Percentiles rank a stretch among this genome's conserved stretches.
phyloP scores from a whole-genome alignment of 2,888 invertebrate species.

The Sussaba pulchella region DNA sequence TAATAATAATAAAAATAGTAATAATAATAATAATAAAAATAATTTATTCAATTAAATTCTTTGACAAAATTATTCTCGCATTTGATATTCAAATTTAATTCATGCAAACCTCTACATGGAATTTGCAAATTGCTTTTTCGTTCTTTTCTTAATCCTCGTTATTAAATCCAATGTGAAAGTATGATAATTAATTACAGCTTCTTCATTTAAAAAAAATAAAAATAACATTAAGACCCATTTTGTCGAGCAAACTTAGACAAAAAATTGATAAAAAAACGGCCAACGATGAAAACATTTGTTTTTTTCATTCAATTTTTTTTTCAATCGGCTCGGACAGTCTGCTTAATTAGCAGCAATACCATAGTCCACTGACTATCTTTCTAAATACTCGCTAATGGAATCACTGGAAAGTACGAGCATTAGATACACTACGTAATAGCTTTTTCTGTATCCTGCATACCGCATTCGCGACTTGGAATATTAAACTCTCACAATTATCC shows the following conservation, averaged over 20 bases:
- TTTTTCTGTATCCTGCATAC: constrained; percentile 40
- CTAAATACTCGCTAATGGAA: constrained; percentile 56
- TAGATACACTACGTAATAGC: constrained; percentile 28
- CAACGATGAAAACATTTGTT: no score
- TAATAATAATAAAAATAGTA: no score
- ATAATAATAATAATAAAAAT: constrained; percentile 2
- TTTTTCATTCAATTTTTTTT: no score
- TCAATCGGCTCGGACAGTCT: neutral
- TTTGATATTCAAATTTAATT: constrained; percentile 17
- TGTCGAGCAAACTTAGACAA: no score
- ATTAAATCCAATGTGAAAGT: no score
- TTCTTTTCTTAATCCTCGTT: neutral
- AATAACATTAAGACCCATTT: no score
- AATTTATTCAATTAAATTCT: no score
- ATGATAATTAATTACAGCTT: no score
- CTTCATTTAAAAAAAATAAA: neutral
- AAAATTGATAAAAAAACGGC: no score
- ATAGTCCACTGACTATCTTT: constrained; percentile 29
- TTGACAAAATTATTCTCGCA: neutral
- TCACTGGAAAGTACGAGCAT: constrained; percentile 49
- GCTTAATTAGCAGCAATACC: constrained; percentile 49
- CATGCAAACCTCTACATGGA: neutral
- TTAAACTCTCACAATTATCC: constrained; percentile 58
- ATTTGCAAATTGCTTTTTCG: neutral
- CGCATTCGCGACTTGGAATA: constrained; percentile 30